Evolutionary conservation across 1,140 invertebrate genomes (phyloP), one percentile per base, ranked within the genome.

Genomic region (Caenorhabditis remanei): DNA sequence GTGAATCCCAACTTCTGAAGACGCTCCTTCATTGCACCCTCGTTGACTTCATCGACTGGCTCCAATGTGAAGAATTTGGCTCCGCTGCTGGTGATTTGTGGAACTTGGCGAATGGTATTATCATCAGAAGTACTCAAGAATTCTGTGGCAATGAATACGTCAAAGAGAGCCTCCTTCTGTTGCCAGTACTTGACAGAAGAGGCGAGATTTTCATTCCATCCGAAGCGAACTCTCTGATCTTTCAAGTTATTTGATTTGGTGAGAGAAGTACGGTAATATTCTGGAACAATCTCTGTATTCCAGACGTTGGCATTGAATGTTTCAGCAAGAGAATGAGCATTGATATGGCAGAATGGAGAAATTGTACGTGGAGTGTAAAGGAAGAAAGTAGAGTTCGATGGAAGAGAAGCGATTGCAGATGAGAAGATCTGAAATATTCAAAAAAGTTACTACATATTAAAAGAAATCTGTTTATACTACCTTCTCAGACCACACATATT

Each of bases 201-300:
- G n/a, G 83, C 16, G n/a, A 87, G 85, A 16, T 40, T 46, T 21
- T 65, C 41, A 40, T 88, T 89, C 88, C 88, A 89, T 46, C 65
- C 85, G 43, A 89, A 89, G 9, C 88, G 85, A 32, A 89, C 88
- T 53, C 89, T 75, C 24, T 89, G 83, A 56, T 90, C 92, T 53
- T 88, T 88, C 9, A 56, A 40, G 13, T 83, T 83, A 82, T 91
- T 92, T 8, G 91, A 90, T 61, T 89, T 89, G 11, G 90, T 92
- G 32, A 93, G 71, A n/a, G 90, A 89, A 16, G 90, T 86, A 56
- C 90, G 86, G 87, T 90, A 92, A 63, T 71, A 90, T 50, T 87
- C 89, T n/a, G 91, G 88, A 61, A 92, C 87, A 8, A 55, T 84
- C 55, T 93, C 91, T 16, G 92, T 88, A 16, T 86, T 87, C 91